Conservation (phyloP, 2,797 vertebrate species). For the Poeciliopsis gracilis region DNA sequence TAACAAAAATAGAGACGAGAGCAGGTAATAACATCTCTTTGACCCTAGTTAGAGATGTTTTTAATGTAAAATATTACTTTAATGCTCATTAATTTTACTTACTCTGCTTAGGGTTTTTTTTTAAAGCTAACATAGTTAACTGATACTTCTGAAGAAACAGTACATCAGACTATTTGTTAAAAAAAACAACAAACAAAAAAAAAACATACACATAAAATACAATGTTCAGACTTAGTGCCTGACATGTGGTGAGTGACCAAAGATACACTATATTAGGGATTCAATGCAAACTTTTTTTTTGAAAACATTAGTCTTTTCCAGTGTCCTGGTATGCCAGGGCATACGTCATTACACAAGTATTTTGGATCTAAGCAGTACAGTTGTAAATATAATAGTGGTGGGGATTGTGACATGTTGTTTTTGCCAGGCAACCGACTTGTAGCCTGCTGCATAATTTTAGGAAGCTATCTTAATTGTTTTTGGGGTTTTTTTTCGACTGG, state of each 20-base stretch:
- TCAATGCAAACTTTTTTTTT: conserved; percentile 45
- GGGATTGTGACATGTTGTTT: conserved; percentile 18
- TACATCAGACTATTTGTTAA: conserved; percentile 56
- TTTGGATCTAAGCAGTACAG: conserved; percentile 34
- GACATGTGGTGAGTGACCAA: conserved; percentile 27
- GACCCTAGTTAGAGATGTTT: background rate
- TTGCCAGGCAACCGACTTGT: conserved; percentile 30
- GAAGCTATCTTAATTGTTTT: background rate
- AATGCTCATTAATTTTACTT: background rate
- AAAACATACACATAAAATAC: conserved; percentile 26
- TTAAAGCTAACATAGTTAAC: background rate
- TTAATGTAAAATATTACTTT: background rate
- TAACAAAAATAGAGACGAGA: background rate
- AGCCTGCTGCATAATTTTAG: conserved; percentile 7
- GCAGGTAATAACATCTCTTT: background rate
- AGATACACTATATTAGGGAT: conserved; percentile 29
- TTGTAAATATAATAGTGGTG: conserved; percentile 41
- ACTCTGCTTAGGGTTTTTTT: background rate
- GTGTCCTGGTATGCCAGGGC: conserved; percentile 25
- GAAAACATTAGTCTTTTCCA: conserved; percentile 41
- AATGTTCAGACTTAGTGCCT: background rate
- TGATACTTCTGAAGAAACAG: conserved; percentile 42
- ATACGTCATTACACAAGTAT: conserved; percentile 28
- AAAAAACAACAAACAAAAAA: conserved; percentile 8
- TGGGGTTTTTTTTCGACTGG: no score